Evolutionary conservation across 2,113 vertebrate genomes (phyloP), one percentile per base, ranked within the genome.

Genomic region (Chinchilla lanigera): DNA sequence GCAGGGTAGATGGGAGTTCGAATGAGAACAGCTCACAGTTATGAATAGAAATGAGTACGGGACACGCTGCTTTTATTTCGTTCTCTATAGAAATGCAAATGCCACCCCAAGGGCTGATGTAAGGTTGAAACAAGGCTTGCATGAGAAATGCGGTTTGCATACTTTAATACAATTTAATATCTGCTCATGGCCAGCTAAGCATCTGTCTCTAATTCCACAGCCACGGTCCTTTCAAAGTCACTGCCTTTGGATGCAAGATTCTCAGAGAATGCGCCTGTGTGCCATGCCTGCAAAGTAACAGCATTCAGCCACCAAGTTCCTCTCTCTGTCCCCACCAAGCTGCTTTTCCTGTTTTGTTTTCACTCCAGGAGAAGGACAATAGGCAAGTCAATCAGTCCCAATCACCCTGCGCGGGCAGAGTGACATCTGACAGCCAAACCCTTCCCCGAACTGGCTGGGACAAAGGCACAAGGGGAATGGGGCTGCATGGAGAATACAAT

Each of bases 41-140:
- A 96, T 95, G 97, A 97, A 97, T 94, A 98, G 97, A 96, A 97
- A 97, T 96, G 96, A 96, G 86, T 93, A 93, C 95, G 94, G 92
- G 96, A 95, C 97, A 96, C 20, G 73, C 92, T 93, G 97, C 96
- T 97, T 97, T 97, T 97, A 96, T 95, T 97, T 96, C 60, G 0
- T 95, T 83, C 96, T 97, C 97, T 94, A 96, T 96, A 98, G 96
- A 98, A 91, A 98, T 97, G 97, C 97, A 98, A 97, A 98, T 97
- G 95, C 35, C 90, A 90, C 96, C 90, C 90, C 83, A 69, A 69
- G 77, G 93, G 93, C 96, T 97, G 93, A 97, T 94, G 96, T 96
- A 93, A 98, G 97, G 93, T 71, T 97, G 97, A 97, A 96, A 97
- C 93, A 86, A 93, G 93, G 16, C 86, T 97, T 97, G 96, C 97